Conservation (phyloP, 2,797 vertebrate genomes). For the Antennarius maculatus region DNA sequence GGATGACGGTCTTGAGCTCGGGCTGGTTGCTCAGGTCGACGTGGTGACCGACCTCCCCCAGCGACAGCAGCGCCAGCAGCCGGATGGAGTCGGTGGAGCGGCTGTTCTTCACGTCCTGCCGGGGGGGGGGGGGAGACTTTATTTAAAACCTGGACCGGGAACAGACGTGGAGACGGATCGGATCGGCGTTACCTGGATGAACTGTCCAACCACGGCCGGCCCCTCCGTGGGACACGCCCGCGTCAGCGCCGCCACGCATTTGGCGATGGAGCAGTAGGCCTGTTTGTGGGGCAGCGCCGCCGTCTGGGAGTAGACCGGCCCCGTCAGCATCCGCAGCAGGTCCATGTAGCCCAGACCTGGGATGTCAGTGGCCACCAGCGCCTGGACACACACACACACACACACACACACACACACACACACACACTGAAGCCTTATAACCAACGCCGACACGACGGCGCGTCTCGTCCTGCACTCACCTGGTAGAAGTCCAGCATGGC, state of each 20-base stretch:
- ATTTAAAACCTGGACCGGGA: too few relatives aligned
- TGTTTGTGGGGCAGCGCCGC: constrained; percentile 97
- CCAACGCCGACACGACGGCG: neutral
- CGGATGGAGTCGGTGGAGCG: constrained; percentile 98
- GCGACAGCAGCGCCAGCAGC: constrained; percentile 93
- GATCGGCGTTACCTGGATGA: constrained; percentile 85
- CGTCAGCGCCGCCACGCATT: constrained; percentile 97
- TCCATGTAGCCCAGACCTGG: constrained; percentile 97
- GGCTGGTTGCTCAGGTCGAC: constrained; percentile 97
- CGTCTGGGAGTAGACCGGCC: constrained; percentile 95
- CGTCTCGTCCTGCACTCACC: constrained; percentile 35
- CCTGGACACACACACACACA: constrained; percentile 73
- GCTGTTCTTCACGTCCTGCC: constrained; percentile 95
- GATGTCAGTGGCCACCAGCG: constrained; percentile 92
- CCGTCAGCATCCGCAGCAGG: constrained; percentile 95
- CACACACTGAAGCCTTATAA: neutral
- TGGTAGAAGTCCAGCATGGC: constrained; percentile 97
- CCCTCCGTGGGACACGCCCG: constrained; percentile 95
- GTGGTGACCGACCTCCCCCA: constrained; percentile 97
- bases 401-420: constrained; percentile 7
- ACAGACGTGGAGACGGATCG: too few relatives aligned
- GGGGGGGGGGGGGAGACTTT: too few relatives aligned
- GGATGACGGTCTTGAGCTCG: constrained; percentile 95
- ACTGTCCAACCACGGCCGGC: constrained; percentile 96
- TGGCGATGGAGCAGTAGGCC: constrained; percentile 99